Conservation (phyloP, 2,113 vertebrate species). For the Empidonax alnorum region DNA sequence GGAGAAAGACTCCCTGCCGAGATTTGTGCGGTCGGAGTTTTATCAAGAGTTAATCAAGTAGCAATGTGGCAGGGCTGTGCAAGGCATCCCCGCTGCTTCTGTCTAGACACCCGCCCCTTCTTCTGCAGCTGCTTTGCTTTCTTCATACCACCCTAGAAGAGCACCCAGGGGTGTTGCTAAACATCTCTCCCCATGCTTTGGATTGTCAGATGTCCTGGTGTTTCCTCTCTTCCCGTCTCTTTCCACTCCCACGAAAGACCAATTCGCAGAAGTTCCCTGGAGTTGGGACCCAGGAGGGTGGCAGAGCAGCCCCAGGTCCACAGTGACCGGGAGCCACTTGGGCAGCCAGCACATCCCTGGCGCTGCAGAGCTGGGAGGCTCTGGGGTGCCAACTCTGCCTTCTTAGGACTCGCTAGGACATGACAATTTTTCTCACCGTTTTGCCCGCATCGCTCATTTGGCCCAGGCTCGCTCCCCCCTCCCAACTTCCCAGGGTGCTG, state of each 20-base stretch:
- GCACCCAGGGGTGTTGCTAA: neutral
- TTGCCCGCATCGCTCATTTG: neutral
- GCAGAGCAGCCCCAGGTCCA: neutral
- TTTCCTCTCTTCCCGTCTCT: neutral
- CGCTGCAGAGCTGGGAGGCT: neutral
- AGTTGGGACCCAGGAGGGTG: neutral
- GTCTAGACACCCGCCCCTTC: neutral
- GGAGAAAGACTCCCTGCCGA: constrained; percentile 96
- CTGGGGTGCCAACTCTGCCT: neutral
- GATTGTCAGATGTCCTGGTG: neutral
- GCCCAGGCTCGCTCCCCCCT: neutral
- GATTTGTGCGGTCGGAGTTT: constrained; percentile 88
- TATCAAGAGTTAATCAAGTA: constrained; percentile 89
- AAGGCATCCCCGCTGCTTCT: constrained; percentile 17
- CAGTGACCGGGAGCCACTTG: neutral
- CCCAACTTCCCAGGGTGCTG: neutral
- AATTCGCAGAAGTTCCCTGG: neutral
- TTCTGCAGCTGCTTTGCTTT: constrained; percentile 28
- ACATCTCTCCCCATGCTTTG: neutral
- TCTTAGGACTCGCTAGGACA: neutral
- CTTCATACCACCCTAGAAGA: neutral
- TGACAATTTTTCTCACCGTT: neutral
- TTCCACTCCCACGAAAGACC: neutral
- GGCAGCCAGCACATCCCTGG: neutral
- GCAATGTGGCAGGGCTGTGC: constrained; percentile 33